Evolutionary conservation across 2,888 invertebrate genomes (phyloP).

Genomic region (Calameuta filiformis): DNA sequence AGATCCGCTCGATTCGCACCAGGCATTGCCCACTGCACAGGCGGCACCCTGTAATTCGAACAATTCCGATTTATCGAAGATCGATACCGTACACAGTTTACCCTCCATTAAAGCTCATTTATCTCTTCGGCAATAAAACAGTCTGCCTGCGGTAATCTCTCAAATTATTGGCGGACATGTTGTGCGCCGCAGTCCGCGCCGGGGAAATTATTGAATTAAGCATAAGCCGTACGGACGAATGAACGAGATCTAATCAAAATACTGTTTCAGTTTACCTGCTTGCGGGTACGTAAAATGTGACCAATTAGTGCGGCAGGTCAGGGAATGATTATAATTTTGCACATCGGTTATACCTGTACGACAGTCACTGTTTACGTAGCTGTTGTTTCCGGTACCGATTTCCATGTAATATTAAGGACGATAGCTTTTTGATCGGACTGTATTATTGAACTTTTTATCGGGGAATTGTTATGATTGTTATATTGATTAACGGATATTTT

Average conservation of each 20-base stretch:
- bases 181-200: neutral
- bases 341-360: neutral
- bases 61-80: constrained; percentile 2
- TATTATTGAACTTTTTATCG: neutral
- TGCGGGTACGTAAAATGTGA: neutral
- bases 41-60: neutral
- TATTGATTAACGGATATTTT: too few relatives aligned
- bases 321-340: neutral
- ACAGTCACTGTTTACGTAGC: too few relatives aligned
- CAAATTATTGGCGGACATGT: constrained; percentile 1
- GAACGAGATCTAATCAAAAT: neutral
- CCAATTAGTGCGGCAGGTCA: neutral
- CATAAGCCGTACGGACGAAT: neutral
- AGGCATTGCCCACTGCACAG: neutral
- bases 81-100: constrained; percentile 4
- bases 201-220: neutral
- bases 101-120: constrained; percentile 4
- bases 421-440: neutral
- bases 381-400: neutral
- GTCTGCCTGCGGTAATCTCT: constrained; percentile 2
- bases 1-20: neutral
- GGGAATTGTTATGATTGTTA: neutral
- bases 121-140: constrained; percentile 2
- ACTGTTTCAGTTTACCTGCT: neutral
- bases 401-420: too few relatives aligned